phyloP scores from a whole-genome alignment of 1,140 invertebrate species.

The Papilio helenus region DNA sequence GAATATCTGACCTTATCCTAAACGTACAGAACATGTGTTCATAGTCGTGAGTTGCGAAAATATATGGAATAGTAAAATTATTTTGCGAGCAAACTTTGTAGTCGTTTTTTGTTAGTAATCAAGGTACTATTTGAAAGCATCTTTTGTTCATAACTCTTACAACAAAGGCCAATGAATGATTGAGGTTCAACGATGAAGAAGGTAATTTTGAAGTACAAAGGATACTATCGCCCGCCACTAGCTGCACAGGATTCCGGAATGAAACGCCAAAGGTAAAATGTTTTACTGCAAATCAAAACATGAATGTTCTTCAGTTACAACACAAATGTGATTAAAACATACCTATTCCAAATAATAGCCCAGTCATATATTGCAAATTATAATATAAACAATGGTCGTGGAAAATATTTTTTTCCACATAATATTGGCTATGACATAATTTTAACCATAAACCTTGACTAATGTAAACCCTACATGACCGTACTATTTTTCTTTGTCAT shows the following conservation, averaged over 20 bases:
- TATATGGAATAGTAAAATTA: not conserved
- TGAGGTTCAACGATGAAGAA: slow-evolving; percentile 25
- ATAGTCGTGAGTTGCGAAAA: not conserved
- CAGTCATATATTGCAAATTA: not conserved
- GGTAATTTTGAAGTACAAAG: slow-evolving; percentile 24
- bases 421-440: not conserved
- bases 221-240: not conserved
- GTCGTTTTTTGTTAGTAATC: slow-evolving; percentile 2
- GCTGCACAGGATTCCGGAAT: slow-evolving; percentile 8
- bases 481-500: too few species aligned
- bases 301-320: not conserved
- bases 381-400: not conserved
- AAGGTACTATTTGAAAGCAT: not conserved
- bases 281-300: not conserved
- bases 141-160: slow-evolving; percentile 20
- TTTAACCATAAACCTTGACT: too few species aligned
- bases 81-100: not conserved
- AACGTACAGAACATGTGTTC: not conserved
- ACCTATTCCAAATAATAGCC: not conserved
- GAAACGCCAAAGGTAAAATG: not conserved
- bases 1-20: not conserved
- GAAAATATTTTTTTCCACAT: not conserved
- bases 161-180: slow-evolving; percentile 27
- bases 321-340: not conserved
- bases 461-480: too few species aligned